These are phyloP conservation scores for Eriocheir sinensis DNA, from an alignment of 1,140 invertebrate species.

Conservation along the genomic window DNA sequence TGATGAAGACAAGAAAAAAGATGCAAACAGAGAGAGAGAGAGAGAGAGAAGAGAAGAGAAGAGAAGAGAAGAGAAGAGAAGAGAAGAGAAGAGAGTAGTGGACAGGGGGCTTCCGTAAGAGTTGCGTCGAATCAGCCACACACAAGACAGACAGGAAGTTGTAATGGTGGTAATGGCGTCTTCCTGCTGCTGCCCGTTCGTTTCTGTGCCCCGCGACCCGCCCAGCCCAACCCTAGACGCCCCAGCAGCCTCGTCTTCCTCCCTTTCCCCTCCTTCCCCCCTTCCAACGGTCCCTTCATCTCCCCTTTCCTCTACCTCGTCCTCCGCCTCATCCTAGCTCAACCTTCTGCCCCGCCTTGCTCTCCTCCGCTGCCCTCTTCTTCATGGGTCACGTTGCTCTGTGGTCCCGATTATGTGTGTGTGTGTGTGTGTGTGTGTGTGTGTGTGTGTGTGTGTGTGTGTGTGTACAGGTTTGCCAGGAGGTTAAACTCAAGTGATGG, in stretches of 20 bases:
- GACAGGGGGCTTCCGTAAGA: not conserved
- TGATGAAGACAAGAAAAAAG: too few species aligned
- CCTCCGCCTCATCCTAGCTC: not conserved
- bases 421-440: too few species aligned
- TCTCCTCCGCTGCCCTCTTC: conserved; percentile 33
- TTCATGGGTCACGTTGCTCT: not conserved
- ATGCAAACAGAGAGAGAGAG: not conserved
- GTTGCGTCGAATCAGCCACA: not conserved
- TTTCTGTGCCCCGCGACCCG: not conserved
- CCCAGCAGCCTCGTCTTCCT: not conserved
- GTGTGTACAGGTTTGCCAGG: too few species aligned
- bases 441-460: too few species aligned
- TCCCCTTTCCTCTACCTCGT: not conserved
- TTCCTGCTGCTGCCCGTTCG: not conserved
- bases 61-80: conserved; percentile 17
- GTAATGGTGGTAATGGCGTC: conserved; percentile 17
- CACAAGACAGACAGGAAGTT: not conserved
- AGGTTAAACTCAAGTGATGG: too few species aligned
- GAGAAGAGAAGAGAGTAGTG: not conserved
- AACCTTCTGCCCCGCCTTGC: not conserved
- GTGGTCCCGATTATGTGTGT: not conserved
- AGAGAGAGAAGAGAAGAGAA: conserved; percentile 23
- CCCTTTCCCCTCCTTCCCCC: not conserved
- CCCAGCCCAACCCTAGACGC: not conserved
- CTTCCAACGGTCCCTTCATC: not conserved